Evolutionary conservation across 2,797 vertebrate genomes (phyloP), one percentile per base, ranked within the genome.

Genomic region (Gymnothorax reevesii): DNA sequence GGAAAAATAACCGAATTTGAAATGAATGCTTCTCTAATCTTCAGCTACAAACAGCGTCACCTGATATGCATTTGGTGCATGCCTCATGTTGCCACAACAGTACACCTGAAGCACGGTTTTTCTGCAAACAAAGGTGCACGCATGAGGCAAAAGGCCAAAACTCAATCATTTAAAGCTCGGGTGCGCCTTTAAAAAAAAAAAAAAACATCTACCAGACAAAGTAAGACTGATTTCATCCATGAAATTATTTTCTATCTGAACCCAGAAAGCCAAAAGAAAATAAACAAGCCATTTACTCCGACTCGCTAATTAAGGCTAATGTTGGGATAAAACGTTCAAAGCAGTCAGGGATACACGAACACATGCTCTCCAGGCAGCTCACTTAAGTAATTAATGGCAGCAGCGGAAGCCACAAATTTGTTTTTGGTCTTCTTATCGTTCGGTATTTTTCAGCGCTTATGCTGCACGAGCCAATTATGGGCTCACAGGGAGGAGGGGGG

Each of bases 381-480:
- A 84, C 87, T 92, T 90, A 85, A 90, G 90, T 90, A 90, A 89
- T 92, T 86, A 88, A 87, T 69, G 85, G n/a, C 42, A 89, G 89
- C 90, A 92, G 93, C 90, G 84, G 88, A 86, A 42, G 71, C 27
- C 27, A 4, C 27, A 42, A 17, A 66, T 66, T 66, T 66, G 62
- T 66, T 66, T 77, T 86, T 85, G 86, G 79, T 80, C 80, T 88
- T 91, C 91, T 83, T 85, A 84, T 89, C 87, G 86, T 91, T 92
- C 92, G 87, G 85, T 89, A 90, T 91, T 88, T 92, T 87, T 88
- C 85, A 84, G 88, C 87, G 88, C 27, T 92, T 92, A 89, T 89
- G 69, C 69, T 10, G 69, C 8, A 42, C 17, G 27, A 52, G 42
- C 42, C 12, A 77, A 33, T 77, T 77, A 49, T 6, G 27, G 27